These are phyloP conservation scores for Bryconaethiops microstoma DNA, from an alignment of 2,797 vertebrate genomes.

Conservation along the genomic window DNA sequence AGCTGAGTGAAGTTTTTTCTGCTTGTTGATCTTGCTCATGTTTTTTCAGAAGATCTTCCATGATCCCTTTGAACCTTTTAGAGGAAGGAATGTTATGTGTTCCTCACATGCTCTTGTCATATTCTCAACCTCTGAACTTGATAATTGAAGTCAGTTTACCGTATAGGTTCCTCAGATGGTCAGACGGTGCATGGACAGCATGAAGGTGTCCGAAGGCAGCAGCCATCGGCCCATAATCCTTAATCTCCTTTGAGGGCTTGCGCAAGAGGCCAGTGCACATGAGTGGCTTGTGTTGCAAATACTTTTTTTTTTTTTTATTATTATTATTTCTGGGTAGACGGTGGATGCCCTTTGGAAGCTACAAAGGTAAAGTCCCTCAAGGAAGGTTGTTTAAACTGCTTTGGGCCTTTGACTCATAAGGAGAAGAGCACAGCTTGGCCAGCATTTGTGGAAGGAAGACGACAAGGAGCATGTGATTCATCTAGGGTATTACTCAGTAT, in stretches of 20 bases:
- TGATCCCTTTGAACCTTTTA: neutral
- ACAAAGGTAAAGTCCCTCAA: slow-evolving; percentile 69
- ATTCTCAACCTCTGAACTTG: too few relatives aligned
- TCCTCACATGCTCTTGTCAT: neutral
- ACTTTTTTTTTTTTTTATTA: too few relatives aligned
- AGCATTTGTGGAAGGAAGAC: neutral
- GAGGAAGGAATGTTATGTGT: neutral
- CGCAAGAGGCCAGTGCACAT: slow-evolving; percentile 63
- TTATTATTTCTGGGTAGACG: slow-evolving; percentile 55
- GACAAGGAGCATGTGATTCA: slow-evolving; percentile 43
- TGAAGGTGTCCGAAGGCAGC: neutral
- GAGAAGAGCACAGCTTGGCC: slow-evolving; percentile 2
- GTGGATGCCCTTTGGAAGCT: slow-evolving; percentile 61
- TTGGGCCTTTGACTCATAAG: slow-evolving; percentile 48
- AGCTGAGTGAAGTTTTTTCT: neutral
- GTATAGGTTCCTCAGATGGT: neutral
- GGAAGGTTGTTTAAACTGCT: slow-evolving; percentile 67
- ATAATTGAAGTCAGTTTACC: neutral
- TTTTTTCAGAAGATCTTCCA: neutral
- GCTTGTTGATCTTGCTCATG: neutral
- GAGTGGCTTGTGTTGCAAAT: slow-evolving; percentile 59
- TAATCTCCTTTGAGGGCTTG: slow-evolving; percentile 16
- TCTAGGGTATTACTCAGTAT: slow-evolving; percentile 64
- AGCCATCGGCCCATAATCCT: slow-evolving; percentile 35
- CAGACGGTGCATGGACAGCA: neutral